A percentile compares a stretch with the other conserved stretches of the same genome.
These are phyloP conservation scores for Pandemis heparana DNA, from an alignment of 2,888 invertebrate genomes.

Conservation along the genomic window DNA sequence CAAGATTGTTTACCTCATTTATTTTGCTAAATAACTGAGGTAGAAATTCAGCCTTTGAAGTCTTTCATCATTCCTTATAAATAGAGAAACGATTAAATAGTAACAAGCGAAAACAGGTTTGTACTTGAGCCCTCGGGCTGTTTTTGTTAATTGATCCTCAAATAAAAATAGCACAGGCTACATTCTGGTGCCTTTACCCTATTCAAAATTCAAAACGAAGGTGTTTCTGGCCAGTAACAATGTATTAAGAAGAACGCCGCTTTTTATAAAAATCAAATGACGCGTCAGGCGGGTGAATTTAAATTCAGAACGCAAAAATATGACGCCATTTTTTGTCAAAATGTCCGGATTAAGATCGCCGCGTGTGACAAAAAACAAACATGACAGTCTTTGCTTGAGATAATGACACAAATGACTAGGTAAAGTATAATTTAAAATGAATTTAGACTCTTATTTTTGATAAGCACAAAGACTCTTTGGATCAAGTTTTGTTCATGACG, in stretches of 20 bases:
- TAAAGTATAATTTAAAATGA: slow-evolving; percentile 14
- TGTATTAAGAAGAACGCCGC: neutral
- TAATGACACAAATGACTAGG: slow-evolving; percentile 17
- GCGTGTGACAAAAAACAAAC: slow-evolving; percentile 26
- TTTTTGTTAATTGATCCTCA: no score
- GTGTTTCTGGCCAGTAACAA: neutral
- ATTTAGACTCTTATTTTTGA: neutral
- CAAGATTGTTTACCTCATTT: no score
- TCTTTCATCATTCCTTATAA: no score
- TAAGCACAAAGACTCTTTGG: neutral
- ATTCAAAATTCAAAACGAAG: neutral
- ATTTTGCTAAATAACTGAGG: no score
- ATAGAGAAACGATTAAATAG: no score
- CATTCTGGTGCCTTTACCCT: neutral
- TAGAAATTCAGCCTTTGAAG: no score
- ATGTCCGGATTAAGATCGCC: slow-evolving; percentile 6
- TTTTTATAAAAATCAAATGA: neutral
- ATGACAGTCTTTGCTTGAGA: slow-evolving; percentile 18
- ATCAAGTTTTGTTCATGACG: neutral
- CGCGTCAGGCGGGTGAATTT: neutral
- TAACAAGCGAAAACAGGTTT: no score
- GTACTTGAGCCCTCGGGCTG: no score
- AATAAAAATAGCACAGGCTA: no score
- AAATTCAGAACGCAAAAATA: slow-evolving; percentile 13
- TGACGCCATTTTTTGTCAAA: slow-evolving; percentile 14